Percentiles rank a stretch among this genome's conserved stretches.
phyloP scores from a whole-genome alignment of 2,888 invertebrate genomes.

The Ferdinandea cuprea region DNA sequence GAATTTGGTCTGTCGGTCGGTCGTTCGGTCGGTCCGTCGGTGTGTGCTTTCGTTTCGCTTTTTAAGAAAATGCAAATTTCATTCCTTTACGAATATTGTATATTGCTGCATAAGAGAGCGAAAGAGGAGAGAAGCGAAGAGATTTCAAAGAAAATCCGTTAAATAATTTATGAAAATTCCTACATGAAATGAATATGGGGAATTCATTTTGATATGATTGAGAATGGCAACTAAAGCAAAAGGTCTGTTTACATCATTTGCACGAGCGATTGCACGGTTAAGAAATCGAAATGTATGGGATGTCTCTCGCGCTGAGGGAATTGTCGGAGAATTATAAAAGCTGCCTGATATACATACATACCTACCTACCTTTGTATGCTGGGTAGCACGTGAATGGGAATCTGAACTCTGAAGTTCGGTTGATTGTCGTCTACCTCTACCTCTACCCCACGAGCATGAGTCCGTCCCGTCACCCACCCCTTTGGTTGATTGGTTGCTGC shows the following conservation, averaged over 20 bases:
- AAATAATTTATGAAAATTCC: conserved; percentile 25
- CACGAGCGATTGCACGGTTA: neutral
- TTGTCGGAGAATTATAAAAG: too few species aligned
- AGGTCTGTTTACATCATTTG: too few species aligned
- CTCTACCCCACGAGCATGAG: too few species aligned
- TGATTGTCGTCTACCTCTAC: conserved; percentile 4
- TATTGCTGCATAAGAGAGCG: too few species aligned
- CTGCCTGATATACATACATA: too few species aligned
- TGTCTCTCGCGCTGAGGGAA: neutral
- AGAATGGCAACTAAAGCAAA: too few species aligned
- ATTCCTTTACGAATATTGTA: neutral
- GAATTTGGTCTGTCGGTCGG: too few species aligned
- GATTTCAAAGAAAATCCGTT: neutral
- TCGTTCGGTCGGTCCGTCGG: too few species aligned
- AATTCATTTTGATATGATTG: neutral
- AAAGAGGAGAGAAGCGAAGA: neutral
- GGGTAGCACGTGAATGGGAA: conserved; percentile 64
- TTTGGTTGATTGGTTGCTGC: neutral
- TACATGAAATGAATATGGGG: conserved; percentile 1
- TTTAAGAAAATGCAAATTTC: conserved; percentile 49
- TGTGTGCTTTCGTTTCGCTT: too few species aligned
- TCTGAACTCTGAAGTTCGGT: conserved; percentile 36
- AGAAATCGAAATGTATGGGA: neutral
- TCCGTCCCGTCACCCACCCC: neutral
- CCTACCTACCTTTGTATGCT: too few species aligned